Percentiles rank a stretch among this genome's conserved stretches.
Conservation (phyloP, 2,888 invertebrate species). For the Phymatocera aterrima region DNA sequence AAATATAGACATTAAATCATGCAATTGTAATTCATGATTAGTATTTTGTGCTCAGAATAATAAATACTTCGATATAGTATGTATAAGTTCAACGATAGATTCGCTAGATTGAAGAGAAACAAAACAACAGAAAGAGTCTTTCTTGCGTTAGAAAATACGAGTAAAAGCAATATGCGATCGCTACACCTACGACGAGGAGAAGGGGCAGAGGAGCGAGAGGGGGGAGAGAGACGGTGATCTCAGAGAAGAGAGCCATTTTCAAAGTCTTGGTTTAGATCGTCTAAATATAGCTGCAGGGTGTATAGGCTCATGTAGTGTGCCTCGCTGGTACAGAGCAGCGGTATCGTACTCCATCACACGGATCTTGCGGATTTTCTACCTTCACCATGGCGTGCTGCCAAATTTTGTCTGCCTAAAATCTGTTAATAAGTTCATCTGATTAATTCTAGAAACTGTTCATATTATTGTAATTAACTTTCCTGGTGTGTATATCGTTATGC, state of each 20-base stretch:
- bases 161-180: constrained; percentile 17
- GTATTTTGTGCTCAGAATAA: neutral
- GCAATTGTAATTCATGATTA: neutral
- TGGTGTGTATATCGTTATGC: neutral
- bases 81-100: neutral
- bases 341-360: constrained; percentile 66
- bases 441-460: constrained; percentile 1
- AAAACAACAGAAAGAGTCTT: neutral
- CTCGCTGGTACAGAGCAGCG: constrained; percentile 65
- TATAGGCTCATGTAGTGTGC: constrained; percentile 68
- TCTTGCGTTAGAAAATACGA: neutral
- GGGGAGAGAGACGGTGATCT: constrained; percentile 55
- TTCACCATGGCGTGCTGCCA: constrained; percentile 67
- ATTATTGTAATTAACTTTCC: neutral
- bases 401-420: constrained; percentile 62
- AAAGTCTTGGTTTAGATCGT: constrained; percentile 73
- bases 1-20: neutral
- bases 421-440: constrained; percentile 54
- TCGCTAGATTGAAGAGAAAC: neutral
- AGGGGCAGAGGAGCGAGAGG: neutral
- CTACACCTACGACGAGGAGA: neutral
- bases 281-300: constrained; percentile 72
- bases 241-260: constrained; percentile 71
- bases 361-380: constrained; percentile 67
- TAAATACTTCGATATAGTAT: neutral